A percentile compares a stretch with the other conserved stretches of the same genome.
phyloP scores from a whole-genome alignment of 2,888 invertebrate genomes.

The Lithophane ornitopus region DNA sequence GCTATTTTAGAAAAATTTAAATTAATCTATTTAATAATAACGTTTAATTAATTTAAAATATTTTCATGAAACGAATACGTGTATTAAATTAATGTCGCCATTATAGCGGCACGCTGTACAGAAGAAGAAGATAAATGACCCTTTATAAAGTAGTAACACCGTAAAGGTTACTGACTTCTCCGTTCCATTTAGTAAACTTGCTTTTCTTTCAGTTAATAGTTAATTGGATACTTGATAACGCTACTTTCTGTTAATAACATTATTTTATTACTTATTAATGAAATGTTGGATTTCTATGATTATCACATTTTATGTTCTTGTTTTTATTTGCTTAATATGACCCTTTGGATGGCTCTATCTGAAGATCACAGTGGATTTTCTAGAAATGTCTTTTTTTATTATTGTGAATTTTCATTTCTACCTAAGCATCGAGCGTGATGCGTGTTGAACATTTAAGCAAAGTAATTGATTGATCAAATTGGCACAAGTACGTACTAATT shows the following conservation, averaged over 20 bases:
- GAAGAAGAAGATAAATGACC: too few species aligned
- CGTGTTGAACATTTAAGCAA: too few species aligned
- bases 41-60: too few species aligned
- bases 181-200: neutral
- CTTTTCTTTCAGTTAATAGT: slow-evolving; percentile 2
- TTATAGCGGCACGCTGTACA: too few species aligned
- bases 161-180: slow-evolving; percentile 1
- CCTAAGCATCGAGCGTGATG: too few species aligned
- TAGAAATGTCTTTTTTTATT: neutral
- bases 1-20: too few species aligned
- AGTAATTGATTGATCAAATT: too few species aligned
- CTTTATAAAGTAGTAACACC: neutral
- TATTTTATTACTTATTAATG: neutral
- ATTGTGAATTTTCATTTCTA: too few species aligned
- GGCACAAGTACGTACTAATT: too few species aligned
- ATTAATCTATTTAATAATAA: too few species aligned
- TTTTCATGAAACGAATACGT: too few species aligned
- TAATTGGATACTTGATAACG: slow-evolving; percentile 1
- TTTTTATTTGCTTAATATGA: neutral
- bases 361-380: neutral
- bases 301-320: neutral
- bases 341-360: neutral
- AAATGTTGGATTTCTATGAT: neutral
- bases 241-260: slow-evolving; percentile 20
- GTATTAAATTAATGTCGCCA: too few species aligned